Evolutionary conservation across 2,888 invertebrate genomes (phyloP), one percentile per base, ranked within the genome.

Genomic region (Geotrupes spiniger): DNA sequence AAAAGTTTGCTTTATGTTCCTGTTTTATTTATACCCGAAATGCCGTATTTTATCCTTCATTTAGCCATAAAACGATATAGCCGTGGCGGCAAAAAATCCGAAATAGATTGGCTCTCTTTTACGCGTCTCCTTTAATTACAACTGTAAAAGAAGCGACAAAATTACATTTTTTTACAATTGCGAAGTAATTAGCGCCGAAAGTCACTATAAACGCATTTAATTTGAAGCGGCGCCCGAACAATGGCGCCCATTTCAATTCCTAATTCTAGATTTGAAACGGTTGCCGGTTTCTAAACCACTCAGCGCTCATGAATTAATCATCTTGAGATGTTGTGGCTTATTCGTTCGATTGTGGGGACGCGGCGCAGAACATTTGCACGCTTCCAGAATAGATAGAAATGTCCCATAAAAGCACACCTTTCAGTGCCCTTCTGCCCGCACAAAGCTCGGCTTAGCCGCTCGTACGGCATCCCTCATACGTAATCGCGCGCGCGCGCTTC

Each of bases 271-370:
- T 68, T 67, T 69, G 68, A 64, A 65, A 66, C 65, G 48, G 61
- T 62, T 67, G 59, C 63, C 62, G 63, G 63, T 58, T 65, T 66
- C 67, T 66, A 67, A 69, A 68, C 68, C 69, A 68, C 68, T 68
- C 68, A 63, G 61, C 60, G 61, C 67, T 70, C 70, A 70, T 70
- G 70, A 69, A 70, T 70, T 70, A 70, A 69, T 70, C 70, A 70
- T 70, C 64, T 60, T 56, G 63, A 65, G 68, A 66, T 70, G 69
- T 67, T 70, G 68, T 65, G 67, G 67, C 65, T 67, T 65, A 67
- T 65, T 66, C 64, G 54, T 53, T 42, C 54, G 46, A 51, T 51
- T 50, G 55, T 49, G 41, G 47, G 52, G 46, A 38, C 28, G 36
- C 40, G 51, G 27, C 42, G 26, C 16, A 28, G 42, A 42, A 36